phyloP scores from a whole-genome alignment of 2,888 invertebrate species.

The Trissolcus brochymenae region DNA sequence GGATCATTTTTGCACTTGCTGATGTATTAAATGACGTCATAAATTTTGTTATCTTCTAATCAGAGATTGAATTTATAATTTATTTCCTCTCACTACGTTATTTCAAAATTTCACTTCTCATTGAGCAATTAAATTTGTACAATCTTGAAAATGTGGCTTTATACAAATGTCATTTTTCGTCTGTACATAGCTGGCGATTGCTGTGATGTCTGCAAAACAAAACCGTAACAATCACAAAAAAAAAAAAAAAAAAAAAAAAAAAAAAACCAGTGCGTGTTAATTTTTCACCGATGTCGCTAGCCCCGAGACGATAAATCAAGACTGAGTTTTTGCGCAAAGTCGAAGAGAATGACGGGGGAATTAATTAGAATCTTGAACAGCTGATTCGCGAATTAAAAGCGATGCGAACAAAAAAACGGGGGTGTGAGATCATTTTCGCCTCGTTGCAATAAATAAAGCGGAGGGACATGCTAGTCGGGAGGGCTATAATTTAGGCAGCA shows the following conservation, averaged over 20 bases:
- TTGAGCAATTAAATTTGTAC: no score
- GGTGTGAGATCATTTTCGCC: conserved; percentile 42
- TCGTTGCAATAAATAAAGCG: conserved; percentile 65
- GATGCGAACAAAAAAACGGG: conserved; percentile 30
- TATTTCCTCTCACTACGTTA: no score
- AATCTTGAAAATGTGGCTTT: no score
- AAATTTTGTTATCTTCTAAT: no score
- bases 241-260: background rate
- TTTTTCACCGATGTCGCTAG: conserved; percentile 25
- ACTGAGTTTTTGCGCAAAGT: conserved; percentile 20
- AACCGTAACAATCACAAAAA: conserved; percentile 4
- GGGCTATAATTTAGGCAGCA: conserved; percentile 69
- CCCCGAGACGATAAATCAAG: conserved; percentile 21
- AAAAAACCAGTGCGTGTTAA: background rate
- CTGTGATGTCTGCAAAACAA: no score
- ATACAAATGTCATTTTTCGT: no score
- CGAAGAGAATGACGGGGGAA: conserved; percentile 22
- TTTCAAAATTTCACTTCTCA: no score
- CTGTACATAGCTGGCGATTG: no score
- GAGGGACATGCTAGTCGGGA: conserved; percentile 63
- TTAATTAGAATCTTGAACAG: conserved; percentile 31
- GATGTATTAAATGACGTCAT: background rate
- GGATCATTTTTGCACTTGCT: conserved; percentile 9
- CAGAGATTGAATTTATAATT: no score
- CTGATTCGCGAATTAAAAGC: conserved; percentile 17